Percentiles rank a stretch among this genome's conserved stretches.
phyloP scores from a whole-genome alignment of 2,113 vertebrate species.

The Aphyosemion australe region DNA sequence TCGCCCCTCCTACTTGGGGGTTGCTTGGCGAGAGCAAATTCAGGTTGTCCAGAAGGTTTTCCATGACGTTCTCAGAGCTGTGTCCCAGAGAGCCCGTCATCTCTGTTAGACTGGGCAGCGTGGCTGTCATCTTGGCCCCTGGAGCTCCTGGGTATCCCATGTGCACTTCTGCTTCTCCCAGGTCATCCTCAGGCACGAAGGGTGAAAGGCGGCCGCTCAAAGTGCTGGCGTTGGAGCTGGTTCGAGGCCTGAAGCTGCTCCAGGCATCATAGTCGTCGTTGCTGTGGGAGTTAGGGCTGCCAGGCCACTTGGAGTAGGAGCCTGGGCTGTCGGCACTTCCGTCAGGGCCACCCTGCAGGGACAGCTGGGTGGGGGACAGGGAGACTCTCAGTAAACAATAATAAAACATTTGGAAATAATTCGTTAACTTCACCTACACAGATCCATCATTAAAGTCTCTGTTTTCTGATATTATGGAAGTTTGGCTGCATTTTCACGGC shows the following conservation, averaged over 20 bases:
- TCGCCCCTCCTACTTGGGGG: conserved; percentile 73
- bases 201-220: conserved; percentile 94
- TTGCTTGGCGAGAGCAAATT: conserved; percentile 94
- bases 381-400: conserved; percentile 15
- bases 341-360: conserved; percentile 90
- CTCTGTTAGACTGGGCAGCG: conserved; percentile 94
- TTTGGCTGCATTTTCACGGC: too few relatives aligned
- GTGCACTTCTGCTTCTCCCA: conserved; percentile 88
- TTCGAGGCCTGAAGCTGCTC: conserved; percentile 92
- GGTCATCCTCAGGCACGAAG: conserved; percentile 94
- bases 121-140: conserved; percentile 90
- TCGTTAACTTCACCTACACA: background rate
- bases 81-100: conserved; percentile 84
- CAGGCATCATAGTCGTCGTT: conserved; percentile 96
- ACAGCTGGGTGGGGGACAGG: conserved; percentile 69
- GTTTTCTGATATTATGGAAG: too few relatives aligned
- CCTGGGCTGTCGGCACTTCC: conserved; percentile 91
- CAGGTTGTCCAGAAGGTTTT: conserved; percentile 96
- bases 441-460: too few relatives aligned
- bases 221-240: conserved; percentile 96
- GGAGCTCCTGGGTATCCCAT: conserved; percentile 90
- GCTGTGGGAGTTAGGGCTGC: conserved; percentile 96
- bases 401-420: background rate
- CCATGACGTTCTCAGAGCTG: conserved; percentile 93
- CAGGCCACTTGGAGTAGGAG: conserved; percentile 94